Evolutionary conservation across 2,113 vertebrate genomes (phyloP).

Genomic region (Calyptommatus sinebrachiatus): DNA sequence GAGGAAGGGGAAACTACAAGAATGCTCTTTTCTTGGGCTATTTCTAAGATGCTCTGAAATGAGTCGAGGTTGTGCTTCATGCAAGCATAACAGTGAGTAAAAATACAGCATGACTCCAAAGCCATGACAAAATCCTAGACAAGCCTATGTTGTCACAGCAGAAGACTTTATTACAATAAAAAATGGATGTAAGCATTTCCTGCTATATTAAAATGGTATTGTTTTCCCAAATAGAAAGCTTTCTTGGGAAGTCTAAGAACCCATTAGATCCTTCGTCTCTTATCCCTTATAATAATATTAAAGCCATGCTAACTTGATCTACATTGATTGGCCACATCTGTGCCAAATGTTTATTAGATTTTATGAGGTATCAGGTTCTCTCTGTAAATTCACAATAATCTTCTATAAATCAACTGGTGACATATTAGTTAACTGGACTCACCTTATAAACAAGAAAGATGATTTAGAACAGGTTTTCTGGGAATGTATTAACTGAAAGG

Average conservation of each 20-base stretch:
- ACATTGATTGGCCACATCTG: constrained; percentile 15
- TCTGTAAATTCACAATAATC: not conserved
- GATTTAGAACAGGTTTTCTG: constrained; percentile 38
- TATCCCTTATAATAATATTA: too few relatives aligned
- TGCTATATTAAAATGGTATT: too few relatives aligned
- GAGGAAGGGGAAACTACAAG: too few relatives aligned
- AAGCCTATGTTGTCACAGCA: not conserved
- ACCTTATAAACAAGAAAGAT: constrained; percentile 44
- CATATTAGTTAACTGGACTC: constrained; percentile 45
- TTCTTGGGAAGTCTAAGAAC: not conserved
- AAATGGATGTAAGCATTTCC: not conserved
- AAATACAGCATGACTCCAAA: too few relatives aligned
- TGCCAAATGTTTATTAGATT: constrained; percentile 56
- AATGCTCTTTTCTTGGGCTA: too few relatives aligned
- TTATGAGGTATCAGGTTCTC: constrained; percentile 51
- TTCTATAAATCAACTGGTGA: not conserved
- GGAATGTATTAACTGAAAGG: constrained; percentile 60
- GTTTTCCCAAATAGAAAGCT: not conserved
- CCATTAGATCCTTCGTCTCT: too few relatives aligned
- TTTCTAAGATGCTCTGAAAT: too few relatives aligned
- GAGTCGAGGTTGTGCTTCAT: too few relatives aligned
- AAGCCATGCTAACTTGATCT: too few relatives aligned
- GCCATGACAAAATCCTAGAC: too few relatives aligned
- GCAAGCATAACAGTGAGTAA: too few relatives aligned
- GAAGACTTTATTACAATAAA: not conserved